Evolutionary conservation across 2,888 invertebrate genomes (phyloP).

Genomic region (Crocallis elinguaria): DNA sequence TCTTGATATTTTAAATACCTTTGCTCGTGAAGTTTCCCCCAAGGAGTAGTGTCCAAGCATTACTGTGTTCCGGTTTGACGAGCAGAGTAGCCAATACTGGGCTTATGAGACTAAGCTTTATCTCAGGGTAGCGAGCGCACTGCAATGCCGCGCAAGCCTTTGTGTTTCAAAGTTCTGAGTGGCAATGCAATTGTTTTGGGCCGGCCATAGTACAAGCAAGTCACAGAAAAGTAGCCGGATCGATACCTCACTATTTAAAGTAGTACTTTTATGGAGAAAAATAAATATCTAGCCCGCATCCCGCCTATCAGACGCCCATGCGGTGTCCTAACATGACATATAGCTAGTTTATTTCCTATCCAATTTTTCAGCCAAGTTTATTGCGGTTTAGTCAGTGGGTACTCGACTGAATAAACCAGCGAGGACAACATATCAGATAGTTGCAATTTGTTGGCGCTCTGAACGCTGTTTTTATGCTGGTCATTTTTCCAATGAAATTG

Average conservation of each 20-base stretch:
- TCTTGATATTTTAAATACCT: no score
- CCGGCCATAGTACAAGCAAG: background rate
- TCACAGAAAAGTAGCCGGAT: background rate
- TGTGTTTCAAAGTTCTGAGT: no score
- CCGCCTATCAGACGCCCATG: conserved; percentile 17
- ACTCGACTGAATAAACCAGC: background rate
- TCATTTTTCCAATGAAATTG: no score
- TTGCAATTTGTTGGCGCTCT: background rate
- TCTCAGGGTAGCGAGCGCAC: no score
- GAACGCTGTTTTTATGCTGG: background rate
- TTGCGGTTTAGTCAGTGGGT: conserved; percentile 1
- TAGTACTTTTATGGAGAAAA: conserved; percentile 11
- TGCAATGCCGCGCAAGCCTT: no score
- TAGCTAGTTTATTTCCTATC: conserved; percentile 12
- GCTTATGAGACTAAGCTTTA: no score
- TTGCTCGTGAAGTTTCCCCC: no score
- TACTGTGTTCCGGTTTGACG: no score
- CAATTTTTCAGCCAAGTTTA: conserved; percentile 16
- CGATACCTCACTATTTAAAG: background rate
- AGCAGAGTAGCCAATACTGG: no score
- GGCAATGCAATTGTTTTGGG: background rate
- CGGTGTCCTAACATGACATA: conserved; percentile 23
- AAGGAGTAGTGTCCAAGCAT: no score
- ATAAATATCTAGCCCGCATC: conserved; percentile 15
- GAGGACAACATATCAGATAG: background rate